Evolutionary conservation across 2,888 invertebrate genomes (phyloP).

Genomic region (Chymomyza caudatula): DNA sequence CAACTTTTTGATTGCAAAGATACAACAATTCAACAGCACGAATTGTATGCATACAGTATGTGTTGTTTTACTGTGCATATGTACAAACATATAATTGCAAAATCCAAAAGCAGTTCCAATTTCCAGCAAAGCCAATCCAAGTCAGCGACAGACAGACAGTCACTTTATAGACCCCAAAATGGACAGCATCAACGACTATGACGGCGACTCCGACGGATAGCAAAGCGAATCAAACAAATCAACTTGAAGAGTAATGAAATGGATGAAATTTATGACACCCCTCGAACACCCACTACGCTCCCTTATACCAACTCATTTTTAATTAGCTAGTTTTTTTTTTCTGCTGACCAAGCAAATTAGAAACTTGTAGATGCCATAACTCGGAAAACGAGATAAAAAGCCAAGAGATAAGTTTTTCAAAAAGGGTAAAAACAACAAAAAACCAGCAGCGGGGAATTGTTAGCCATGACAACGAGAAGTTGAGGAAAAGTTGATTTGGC

Average conservation of each 20-base stretch:
- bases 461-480: neutral
- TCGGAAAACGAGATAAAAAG: neutral
- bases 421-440: neutral
- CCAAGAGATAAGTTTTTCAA: neutral
- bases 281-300: neutral
- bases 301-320: neutral
- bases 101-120: slow-evolving; percentile 3
- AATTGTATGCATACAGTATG: neutral
- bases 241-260: neutral
- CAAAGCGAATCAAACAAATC: neutral
- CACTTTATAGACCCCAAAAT: neutral
- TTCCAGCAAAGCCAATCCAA: neutral
- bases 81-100: neutral
- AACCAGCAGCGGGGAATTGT: neutral
- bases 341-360: neutral
- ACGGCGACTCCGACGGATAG: neutral
- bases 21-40: neutral
- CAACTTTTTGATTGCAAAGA: slow-evolving; percentile 1
- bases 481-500: neutral
- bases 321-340: too few relatives aligned
- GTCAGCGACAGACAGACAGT: slow-evolving; percentile 1
- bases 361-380: slow-evolving; percentile 1
- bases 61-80: neutral
- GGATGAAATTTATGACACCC: neutral
- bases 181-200: neutral